Percentiles rank a stretch among this genome's conserved stretches.
Evolutionary conservation across 2,113 vertebrate genomes (phyloP).

Genomic region (Dendrocopos noguchii): DNA sequence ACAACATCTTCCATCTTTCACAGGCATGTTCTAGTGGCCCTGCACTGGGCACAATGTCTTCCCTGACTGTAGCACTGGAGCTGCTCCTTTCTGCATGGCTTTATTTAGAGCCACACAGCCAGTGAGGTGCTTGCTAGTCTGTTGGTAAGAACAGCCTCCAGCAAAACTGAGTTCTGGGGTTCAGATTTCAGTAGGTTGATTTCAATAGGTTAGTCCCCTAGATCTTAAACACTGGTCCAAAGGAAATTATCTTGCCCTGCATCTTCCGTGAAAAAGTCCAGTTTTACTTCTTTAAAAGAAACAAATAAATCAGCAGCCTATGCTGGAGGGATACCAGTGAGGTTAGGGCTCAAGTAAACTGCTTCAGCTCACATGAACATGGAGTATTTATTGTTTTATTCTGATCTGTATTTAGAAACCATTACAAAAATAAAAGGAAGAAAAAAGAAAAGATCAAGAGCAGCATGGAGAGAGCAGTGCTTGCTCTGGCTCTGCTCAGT

Average conservation of each 20-base stretch:
- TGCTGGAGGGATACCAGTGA: not conserved
- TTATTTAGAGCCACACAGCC: not conserved
- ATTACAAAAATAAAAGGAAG: no score
- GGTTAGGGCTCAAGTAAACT: accelerated
- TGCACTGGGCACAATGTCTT: not conserved
- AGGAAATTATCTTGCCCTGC: not conserved
- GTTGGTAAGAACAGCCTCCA: not conserved
- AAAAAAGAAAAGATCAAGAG: not conserved
- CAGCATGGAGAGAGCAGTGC: not conserved
- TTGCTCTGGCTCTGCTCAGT: not conserved
- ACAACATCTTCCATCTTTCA: not conserved
- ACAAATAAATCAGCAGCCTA: accelerated
- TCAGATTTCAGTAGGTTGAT: not conserved
- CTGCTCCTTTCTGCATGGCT: not conserved
- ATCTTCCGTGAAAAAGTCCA: not conserved
- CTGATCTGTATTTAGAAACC: not conserved
- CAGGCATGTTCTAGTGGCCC: accelerated
- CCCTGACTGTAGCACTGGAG: not conserved
- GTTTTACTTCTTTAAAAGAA: not conserved
- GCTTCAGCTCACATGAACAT: not conserved
- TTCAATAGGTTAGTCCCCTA: not conserved
- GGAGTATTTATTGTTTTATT: not conserved
- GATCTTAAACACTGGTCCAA: not conserved
- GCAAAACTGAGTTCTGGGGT: not conserved
- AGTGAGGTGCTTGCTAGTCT: not conserved